Evolutionary conservation across 2,888 invertebrate genomes (phyloP).

Genomic region (Rhamphomyia laevipes): DNA sequence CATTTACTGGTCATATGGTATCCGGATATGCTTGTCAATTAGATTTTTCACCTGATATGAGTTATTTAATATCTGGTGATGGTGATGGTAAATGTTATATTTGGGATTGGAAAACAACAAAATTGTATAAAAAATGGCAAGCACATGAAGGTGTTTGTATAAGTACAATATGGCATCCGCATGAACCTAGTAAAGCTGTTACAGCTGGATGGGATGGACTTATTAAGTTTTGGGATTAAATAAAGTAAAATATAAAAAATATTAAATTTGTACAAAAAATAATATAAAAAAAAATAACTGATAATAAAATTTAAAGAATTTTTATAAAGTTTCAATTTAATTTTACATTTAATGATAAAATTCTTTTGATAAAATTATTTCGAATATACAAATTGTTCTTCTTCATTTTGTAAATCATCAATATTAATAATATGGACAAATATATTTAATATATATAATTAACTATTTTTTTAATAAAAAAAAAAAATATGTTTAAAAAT

Average conservation of each 20-base stretch:
- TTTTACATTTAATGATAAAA: background rate
- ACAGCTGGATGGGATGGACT: constrained; percentile 98
- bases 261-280: background rate
- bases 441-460: background rate
- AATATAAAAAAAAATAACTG: background rate
- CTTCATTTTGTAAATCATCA: background rate
- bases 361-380: background rate
- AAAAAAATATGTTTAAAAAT: background rate
- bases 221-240: constrained; percentile 97
- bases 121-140: constrained; percentile 96
- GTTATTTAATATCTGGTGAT: constrained; percentile 94
- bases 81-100: constrained; percentile 98
- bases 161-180: constrained; percentile 92
- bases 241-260: background rate
- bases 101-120: constrained; percentile 99
- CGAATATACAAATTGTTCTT: background rate
- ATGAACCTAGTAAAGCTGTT: constrained; percentile 94
- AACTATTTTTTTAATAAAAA: background rate
- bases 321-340: background rate
- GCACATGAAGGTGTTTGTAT: constrained; percentile 98
- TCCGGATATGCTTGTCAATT: constrained; percentile 96
- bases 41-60: constrained; percentile 99
- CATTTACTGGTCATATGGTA: constrained; percentile 98
- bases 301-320: background rate
- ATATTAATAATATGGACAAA: background rate